phyloP scores from a whole-genome alignment of 2,113 vertebrate genomes.

The Halichoerus grypus region DNA sequence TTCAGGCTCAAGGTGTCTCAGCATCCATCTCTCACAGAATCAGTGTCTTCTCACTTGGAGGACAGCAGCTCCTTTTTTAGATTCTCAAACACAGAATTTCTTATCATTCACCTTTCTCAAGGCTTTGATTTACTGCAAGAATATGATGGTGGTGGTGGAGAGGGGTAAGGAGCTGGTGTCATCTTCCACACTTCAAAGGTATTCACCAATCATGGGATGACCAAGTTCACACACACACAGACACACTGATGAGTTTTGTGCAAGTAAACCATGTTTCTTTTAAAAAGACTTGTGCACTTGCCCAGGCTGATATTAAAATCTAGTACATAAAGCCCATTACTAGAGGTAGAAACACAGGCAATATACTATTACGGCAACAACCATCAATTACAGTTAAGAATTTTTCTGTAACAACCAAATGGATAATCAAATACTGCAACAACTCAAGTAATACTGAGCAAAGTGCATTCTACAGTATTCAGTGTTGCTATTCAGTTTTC shows the following conservation, averaged over 20 bases:
- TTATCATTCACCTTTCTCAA: neutral
- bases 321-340: conserved; percentile 94
- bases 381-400: conserved; percentile 93
- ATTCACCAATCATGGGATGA: neutral
- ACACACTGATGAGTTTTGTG: conserved; percentile 89
- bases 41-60: neutral
- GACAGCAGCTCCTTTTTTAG: neutral
- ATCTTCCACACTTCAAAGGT: neutral
- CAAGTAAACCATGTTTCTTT: conserved; percentile 92
- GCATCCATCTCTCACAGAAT: neutral
- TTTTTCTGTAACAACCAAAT: conserved; percentile 93
- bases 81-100: neutral
- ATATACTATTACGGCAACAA: conserved; percentile 94
- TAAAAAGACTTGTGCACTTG: conserved; percentile 92
- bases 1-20: neutral
- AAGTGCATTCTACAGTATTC: conserved; percentile 98
- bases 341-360: conserved; percentile 99
- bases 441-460: conserved; percentile 96
- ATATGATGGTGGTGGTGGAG: neutral
- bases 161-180: neutral
- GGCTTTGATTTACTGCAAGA: neutral
- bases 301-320: conserved; percentile 92
- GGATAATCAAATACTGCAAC: conserved; percentile 96
- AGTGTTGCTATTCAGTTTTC: conserved; percentile 93
- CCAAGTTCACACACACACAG: neutral